These are phyloP conservation scores for Cebidichthys violaceus DNA, from an alignment of 2,113 vertebrate species.

Conservation along the genomic window DNA sequence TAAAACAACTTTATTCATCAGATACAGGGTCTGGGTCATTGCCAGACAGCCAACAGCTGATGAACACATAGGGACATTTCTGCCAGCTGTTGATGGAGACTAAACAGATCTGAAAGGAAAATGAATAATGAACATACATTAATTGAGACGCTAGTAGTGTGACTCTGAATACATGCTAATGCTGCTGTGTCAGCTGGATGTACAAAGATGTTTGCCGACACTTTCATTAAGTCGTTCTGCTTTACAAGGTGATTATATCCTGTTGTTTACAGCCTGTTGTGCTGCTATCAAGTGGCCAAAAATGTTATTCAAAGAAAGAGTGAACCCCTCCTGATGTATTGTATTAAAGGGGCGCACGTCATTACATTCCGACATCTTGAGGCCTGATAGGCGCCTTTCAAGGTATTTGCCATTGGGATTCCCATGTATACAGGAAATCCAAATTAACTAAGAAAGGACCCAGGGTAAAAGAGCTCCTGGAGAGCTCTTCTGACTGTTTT, in stretches of 20 bases:
- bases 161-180: background rate
- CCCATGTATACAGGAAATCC: background rate
- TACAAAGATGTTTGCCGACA: background rate
- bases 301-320: background rate
- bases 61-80: background rate
- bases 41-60: background rate
- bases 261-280: background rate
- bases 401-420: background rate
- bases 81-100: background rate
- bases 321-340: background rate
- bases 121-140: background rate
- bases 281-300: background rate
- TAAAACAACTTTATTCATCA: background rate
- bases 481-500: conserved; percentile 5
- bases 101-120: background rate
- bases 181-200: background rate
- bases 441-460: background rate
- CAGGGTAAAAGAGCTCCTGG: background rate
- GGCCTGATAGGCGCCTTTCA: background rate
- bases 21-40: too few species aligned
- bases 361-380: background rate
- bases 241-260: background rate
- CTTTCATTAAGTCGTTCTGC: background rate
- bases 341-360: background rate
- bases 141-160: background rate